Evolutionary conservation across 2,888 invertebrate species (phyloP).

Genomic region (Argyresthia albistria): DNA sequence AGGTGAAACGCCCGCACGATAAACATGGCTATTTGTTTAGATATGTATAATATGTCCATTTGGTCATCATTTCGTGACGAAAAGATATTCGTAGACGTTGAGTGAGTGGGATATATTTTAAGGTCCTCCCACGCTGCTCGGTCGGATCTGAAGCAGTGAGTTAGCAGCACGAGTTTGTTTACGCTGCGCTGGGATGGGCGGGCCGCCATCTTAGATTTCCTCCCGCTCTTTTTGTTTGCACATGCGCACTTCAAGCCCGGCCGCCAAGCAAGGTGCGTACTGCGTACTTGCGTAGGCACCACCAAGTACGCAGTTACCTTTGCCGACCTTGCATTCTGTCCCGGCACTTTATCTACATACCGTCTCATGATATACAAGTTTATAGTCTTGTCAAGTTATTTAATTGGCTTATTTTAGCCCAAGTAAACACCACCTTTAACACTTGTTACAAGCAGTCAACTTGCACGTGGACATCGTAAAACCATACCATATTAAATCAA

Average conservation of each 20-base stretch:
- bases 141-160: neutral
- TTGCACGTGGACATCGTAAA: no score
- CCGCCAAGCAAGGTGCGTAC: neutral
- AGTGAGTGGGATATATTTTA: neutral
- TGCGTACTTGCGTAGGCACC: neutral
- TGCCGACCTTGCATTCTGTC: conserved; percentile 8
- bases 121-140: conserved; percentile 2
- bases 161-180: neutral
- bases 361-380: no score
- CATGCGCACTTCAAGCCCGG: conserved; percentile 9
- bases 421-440: no score
- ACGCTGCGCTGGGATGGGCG: conserved; percentile 1
- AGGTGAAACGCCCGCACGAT: no score
- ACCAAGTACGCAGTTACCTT: conserved; percentile 8
- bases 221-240: conserved; percentile 11
- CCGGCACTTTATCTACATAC: neutral
- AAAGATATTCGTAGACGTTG: no score
- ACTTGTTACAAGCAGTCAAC: no score
- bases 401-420: no score
- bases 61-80: neutral
- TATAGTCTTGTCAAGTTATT: no score
- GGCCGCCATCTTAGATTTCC: conserved; percentile 8
- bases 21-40: no score
- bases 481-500: no score
- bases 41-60: neutral